Conservation (phyloP, 2,797 vertebrate species). For the Pipistrellus pipistrellus region DNA sequence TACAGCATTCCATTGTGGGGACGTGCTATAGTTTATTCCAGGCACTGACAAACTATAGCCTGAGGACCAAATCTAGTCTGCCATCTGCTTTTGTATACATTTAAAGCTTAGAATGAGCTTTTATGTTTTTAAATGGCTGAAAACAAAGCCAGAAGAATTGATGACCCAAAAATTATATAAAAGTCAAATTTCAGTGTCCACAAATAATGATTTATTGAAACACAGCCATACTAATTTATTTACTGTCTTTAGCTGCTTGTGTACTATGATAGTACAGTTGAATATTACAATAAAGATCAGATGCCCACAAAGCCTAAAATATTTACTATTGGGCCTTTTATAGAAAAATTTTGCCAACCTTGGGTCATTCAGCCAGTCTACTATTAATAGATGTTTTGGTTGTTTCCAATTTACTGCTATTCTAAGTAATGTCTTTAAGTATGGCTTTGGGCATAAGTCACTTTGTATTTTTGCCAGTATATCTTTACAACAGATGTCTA, state of each 20-base stretch:
- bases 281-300: not conserved
- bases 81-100: not conserved
- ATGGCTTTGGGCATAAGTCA: not conserved
- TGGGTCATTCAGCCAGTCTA: not conserved
- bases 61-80: not conserved
- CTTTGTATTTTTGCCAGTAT: slow-evolving; percentile 51
- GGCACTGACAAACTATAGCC: not conserved
- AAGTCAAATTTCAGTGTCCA: slow-evolving; percentile 1
- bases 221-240: not conserved
- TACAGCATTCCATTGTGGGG: not conserved
- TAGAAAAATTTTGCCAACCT: not conserved
- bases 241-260: not conserved
- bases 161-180: not conserved
- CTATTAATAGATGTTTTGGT: slow-evolving; percentile 22
- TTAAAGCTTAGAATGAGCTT: slow-evolving; percentile 18
- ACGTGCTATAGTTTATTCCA: not conserved
- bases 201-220: slow-evolving; percentile 27
- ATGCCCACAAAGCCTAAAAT: not conserved
- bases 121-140: slow-evolving; percentile 15
- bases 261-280: not conserved
- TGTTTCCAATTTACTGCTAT: slow-evolving; percentile 9
- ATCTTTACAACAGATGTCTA: slow-evolving; percentile 51
- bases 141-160: slow-evolving; percentile 43
- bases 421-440: not conserved
- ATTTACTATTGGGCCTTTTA: slow-evolving; percentile 14